Evolutionary conservation across 1,140 invertebrate species (phyloP).

Genomic region (Chionoecetes opilio): DNA sequence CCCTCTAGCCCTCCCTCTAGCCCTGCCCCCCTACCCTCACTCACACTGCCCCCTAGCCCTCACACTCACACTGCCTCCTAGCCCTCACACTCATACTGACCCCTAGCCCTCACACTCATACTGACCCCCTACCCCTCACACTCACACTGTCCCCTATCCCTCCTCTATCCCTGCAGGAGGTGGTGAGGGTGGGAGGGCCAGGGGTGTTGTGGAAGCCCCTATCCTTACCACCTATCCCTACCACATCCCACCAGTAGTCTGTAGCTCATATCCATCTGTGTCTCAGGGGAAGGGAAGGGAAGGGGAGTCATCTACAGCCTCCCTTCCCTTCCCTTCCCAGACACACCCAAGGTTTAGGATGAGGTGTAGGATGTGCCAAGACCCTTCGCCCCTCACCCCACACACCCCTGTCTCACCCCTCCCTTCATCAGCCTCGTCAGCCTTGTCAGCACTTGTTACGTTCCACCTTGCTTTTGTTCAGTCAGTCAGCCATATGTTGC

Average conservation of each 20-base stretch:
- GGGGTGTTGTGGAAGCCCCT: too few species aligned
- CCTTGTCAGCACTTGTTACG: conserved; percentile 38
- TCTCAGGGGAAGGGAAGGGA: not conserved
- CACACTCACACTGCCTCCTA: too few species aligned
- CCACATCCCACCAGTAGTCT: not conserved
- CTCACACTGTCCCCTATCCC: too few species aligned
- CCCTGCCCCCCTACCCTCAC: too few species aligned
- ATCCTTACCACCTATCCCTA: not conserved
- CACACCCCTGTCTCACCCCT: not conserved
- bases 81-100: not conserved
- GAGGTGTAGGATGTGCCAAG: conserved; percentile 67
- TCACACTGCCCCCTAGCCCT: too few species aligned
- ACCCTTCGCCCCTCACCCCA: conserved; percentile 30
- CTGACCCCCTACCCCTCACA: too few species aligned
- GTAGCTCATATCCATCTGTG: not conserved
- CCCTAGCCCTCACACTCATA: too few species aligned
- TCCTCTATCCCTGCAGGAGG: too few species aligned
- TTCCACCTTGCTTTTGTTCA: not conserved
- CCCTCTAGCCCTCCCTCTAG: too few species aligned
- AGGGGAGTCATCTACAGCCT: not conserved
- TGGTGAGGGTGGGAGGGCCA: too few species aligned
- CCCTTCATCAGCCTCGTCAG: too few species aligned
- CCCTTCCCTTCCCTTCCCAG: conserved; percentile 18
- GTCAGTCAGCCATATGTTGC: not conserved
- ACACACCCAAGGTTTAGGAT: conserved; percentile 35